Conservation (phyloP, 2,113 vertebrate genomes). For the Tretioscincus oriximinensis region DNA sequence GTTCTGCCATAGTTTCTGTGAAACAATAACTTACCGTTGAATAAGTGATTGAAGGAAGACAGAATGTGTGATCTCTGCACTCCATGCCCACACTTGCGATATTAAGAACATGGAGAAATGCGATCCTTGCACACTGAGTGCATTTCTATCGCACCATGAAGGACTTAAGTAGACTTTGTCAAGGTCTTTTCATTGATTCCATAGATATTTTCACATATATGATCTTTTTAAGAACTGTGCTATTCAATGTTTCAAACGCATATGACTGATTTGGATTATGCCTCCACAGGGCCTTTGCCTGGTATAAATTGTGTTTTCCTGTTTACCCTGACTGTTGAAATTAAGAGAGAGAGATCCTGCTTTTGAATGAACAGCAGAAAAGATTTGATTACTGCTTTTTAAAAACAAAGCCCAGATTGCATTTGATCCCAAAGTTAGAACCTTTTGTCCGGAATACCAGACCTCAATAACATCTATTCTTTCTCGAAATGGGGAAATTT, state of each 20-base stretch:
- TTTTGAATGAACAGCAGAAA: slow-evolving; percentile 20
- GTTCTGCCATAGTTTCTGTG: too few relatives aligned
- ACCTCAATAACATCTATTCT: not conserved
- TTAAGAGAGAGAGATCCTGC: not conserved
- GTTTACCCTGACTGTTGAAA: not conserved
- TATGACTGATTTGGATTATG: too few relatives aligned
- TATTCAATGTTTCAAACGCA: not conserved
- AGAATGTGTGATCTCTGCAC: too few relatives aligned
- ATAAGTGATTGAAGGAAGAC: too few relatives aligned
- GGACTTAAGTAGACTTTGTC: not conserved
- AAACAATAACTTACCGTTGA: too few relatives aligned
- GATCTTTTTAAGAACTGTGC: not conserved
- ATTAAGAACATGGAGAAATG: too few relatives aligned
- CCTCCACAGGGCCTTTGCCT: not conserved
- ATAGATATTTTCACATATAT: not conserved
- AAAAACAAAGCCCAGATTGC: slow-evolving; percentile 12
- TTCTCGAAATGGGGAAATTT: not conserved
- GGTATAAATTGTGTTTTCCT: not conserved
- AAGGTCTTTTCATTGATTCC: not conserved
- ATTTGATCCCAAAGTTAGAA: not conserved
- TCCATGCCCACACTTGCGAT: too few relatives aligned
- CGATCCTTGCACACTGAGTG: too few relatives aligned
- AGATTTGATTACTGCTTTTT: slow-evolving; percentile 11
- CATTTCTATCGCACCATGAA: too few relatives aligned
- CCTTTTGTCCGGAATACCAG: not conserved